Evolutionary conservation across 2,113 vertebrate species (phyloP), one percentile per base, ranked within the genome.

Genomic region (Sitta europaea): DNA sequence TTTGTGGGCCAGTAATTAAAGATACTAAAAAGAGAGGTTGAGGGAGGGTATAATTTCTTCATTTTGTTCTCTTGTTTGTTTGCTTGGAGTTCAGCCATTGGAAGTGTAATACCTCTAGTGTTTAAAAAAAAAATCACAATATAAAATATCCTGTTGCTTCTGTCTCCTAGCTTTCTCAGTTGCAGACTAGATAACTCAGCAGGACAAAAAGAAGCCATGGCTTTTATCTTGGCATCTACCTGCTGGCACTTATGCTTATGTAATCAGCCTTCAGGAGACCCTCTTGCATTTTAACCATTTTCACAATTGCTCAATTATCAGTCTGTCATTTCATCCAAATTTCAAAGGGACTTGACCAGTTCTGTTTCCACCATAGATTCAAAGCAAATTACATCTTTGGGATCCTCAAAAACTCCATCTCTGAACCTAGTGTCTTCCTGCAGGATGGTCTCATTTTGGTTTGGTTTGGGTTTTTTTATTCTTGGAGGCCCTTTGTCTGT

Each of bases 211-310:
- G 74, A 95, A 95, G 86, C 70, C 65, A 57, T 13, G 36, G 88
- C 51, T 97, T 96, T 94, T 73, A 88, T 84, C 84, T 95, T 96
- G 91, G 92, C 90, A 92, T 72, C 74, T 71, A 88, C 29, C 77
- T 92, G n/a, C 57, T 90, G 83, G 83, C 77, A 90, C 58, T 90
- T 86, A 68, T 1, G 38, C 54, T 93, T 45, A 45, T 45, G 65
- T 55, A 90, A 96, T 92, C 91, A 90, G 77, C 77, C 53, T 88
- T 94, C 66, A 42, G 58, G 68, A 80, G 38, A 73, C 19, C 38
- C 63, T 48, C 35, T 57, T 92, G 63, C 71, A 35, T 96, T 96
- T 94, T 79, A 73, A 89, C 78, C 45, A 43, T 85, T 88, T 91
- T 91, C 47, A 45, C 7, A 0, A 76, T 57, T 86, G 81, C 88